Evolutionary conservation across 2,888 invertebrate genomes (phyloP).

Genomic region (Stenolophus ochropezus): DNA sequence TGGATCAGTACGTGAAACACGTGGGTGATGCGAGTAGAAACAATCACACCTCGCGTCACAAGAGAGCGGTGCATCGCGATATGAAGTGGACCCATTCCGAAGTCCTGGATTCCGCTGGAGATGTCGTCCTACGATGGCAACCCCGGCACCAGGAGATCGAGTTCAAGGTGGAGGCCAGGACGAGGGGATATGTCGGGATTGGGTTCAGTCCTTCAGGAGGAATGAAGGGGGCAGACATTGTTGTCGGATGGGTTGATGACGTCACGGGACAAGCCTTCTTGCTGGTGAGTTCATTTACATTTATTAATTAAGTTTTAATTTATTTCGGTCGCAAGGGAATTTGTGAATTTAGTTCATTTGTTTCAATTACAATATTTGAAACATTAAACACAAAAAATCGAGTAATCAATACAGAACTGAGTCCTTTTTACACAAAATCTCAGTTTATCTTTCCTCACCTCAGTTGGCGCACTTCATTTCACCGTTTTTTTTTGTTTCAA

Average conservation of each 20-base stretch:
- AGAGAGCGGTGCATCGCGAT: slow-evolving; percentile 35
- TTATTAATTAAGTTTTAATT: slow-evolving; percentile 29
- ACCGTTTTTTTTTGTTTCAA: too few species aligned
- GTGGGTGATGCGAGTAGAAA: slow-evolving; percentile 67
- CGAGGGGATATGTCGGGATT: slow-evolving; percentile 79
- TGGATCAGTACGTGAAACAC: slow-evolving; percentile 71
- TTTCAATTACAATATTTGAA: background rate
- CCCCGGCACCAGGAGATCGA: slow-evolving; percentile 75
- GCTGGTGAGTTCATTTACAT: slow-evolving; percentile 72
- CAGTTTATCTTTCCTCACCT: too few species aligned
- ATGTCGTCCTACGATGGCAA: slow-evolving; percentile 74
- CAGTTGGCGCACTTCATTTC: too few species aligned
- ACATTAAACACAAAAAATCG: background rate
- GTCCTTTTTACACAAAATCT: too few species aligned
- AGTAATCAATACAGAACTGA: too few species aligned
- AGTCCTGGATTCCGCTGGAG: slow-evolving; percentile 72
- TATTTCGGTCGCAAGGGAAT: background rate
- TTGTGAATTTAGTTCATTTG: background rate
- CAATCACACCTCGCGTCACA: background rate
- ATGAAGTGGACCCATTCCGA: slow-evolving; percentile 77
- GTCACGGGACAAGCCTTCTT: slow-evolving; percentile 72
- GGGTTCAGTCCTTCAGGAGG: slow-evolving; percentile 79
- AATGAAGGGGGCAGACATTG: slow-evolving; percentile 80
- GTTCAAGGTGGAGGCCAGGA: slow-evolving; percentile 77
- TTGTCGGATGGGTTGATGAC: slow-evolving; percentile 81